Percentiles rank a stretch among this genome's conserved stretches.
These are phyloP conservation scores for Paramisgurnus dabryanus DNA, from an alignment of 2,113 vertebrate species.

Conservation along the genomic window DNA sequence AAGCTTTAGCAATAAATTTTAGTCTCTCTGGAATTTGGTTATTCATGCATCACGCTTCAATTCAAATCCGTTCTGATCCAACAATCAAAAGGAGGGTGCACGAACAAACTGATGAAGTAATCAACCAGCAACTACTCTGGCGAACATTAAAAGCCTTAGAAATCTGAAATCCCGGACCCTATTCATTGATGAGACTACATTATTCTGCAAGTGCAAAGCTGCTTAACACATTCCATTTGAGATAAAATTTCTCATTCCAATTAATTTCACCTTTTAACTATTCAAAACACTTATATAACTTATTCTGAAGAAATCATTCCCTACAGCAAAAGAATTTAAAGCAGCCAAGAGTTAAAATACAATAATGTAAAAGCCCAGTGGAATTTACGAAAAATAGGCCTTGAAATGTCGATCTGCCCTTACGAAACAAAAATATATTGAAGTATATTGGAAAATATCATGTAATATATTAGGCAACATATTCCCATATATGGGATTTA, in stretches of 20 bases:
- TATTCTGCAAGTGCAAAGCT: not conserved
- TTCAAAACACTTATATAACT: not conserved
- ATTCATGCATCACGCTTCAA: conserved; percentile 8
- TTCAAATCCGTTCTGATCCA: conserved; percentile 15
- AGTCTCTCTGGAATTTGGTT: not conserved
- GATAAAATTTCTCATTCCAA: not conserved
- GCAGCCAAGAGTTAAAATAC: not conserved
- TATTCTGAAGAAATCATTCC: not conserved
- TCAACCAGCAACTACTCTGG: conserved; percentile 20
- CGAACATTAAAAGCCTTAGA: conserved; percentile 5
- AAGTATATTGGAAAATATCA: too few relatives aligned
- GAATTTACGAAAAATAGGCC: not conserved
- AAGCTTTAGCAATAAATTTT: conserved; percentile 3
- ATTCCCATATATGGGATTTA: too few relatives aligned
- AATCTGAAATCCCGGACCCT: not conserved
- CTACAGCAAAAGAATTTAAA: not conserved
- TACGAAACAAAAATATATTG: too few relatives aligned
- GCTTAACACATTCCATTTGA: not conserved
- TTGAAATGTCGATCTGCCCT: not conserved
- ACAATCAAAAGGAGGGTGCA: conserved; percentile 8
- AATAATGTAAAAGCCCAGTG: not conserved
- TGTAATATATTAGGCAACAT: too few relatives aligned
- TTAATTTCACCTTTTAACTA: conserved; percentile 8
- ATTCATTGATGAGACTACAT: not conserved
- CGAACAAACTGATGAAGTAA: conserved; percentile 20